Percentiles rank a stretch among this genome's conserved stretches.
Evolutionary conservation across 1,140 invertebrate species (phyloP).

Genomic region (Phymorhynchus buccinoides): DNA sequence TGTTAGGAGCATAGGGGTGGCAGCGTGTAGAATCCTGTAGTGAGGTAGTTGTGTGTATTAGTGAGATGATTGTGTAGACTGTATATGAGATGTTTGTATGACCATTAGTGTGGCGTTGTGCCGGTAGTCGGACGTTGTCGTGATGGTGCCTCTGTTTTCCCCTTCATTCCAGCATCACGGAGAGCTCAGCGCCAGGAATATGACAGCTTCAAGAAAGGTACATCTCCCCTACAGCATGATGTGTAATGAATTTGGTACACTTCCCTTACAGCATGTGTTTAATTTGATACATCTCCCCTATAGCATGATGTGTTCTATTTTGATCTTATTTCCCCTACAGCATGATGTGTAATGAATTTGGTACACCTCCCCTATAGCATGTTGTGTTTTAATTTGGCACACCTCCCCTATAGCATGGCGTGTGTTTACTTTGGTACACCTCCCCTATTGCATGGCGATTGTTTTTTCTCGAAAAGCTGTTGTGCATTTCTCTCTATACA

Average conservation of each 20-base stretch:
- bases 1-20: no score
- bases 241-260: background rate
- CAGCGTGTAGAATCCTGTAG: no score
- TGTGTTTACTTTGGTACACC: no score
- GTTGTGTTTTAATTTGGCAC: no score
- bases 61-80: background rate
- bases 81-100: background rate
- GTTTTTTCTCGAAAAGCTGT: no score
- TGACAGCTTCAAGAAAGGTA: constrained; percentile 47
- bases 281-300: no score
- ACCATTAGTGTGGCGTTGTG: background rate
- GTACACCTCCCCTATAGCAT: background rate
- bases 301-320: no score
- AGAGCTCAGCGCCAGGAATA: constrained; percentile 34
- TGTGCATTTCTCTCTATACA: no score
- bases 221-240: background rate
- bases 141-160: background rate
- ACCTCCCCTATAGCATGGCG: no score
- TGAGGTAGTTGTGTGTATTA: background rate
- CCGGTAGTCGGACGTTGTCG: background rate
- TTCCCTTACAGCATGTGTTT: background rate
- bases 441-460: background rate
- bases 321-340: background rate
- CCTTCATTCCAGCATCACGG: constrained; percentile 26
- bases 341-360: background rate